phyloP scores from a whole-genome alignment of 64 coral and sea anemone genomes.

The Stylophora pistillata region DNA sequence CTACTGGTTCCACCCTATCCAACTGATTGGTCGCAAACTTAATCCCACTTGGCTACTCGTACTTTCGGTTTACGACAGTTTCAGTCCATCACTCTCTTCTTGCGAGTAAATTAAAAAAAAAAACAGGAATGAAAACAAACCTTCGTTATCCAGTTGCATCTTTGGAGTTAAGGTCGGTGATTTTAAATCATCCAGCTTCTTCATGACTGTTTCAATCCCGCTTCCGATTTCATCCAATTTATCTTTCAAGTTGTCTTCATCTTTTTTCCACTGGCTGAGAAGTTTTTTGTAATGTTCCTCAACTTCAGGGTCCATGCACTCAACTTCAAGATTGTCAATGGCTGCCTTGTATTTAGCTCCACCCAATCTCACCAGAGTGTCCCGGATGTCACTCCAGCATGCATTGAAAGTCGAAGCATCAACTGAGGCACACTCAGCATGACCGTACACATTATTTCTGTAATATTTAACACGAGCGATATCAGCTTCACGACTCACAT shows the following conservation, averaged over 20 bases:
- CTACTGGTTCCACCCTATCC: no score
- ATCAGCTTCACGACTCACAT: slow-evolving; percentile 14
- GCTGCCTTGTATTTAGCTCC: neutral
- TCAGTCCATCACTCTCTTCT: no score
- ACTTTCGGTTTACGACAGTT: no score
- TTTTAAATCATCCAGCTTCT: neutral
- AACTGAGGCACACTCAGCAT: no score
- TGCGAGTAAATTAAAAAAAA: neutral
- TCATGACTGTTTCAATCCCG: neutral
- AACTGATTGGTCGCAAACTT: no score
- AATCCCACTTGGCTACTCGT: no score
- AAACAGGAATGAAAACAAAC: neutral
- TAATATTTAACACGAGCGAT: slow-evolving; percentile 23
- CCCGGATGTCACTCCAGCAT: neutral
- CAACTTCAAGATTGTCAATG: neutral
- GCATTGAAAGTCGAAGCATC: no score
- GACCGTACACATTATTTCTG: slow-evolving; percentile 1
- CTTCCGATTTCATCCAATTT: neutral
- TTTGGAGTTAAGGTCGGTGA: neutral
- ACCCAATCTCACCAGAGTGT: no score
- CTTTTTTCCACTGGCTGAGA: neutral
- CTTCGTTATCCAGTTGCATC: neutral
- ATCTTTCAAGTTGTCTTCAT: neutral
- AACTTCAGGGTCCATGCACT: neutral
- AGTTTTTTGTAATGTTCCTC: slow-evolving; percentile 1